These are phyloP conservation scores for Bombus consobrinus DNA, from an alignment of 1,140 invertebrate species.

Conservation along the genomic window DNA sequence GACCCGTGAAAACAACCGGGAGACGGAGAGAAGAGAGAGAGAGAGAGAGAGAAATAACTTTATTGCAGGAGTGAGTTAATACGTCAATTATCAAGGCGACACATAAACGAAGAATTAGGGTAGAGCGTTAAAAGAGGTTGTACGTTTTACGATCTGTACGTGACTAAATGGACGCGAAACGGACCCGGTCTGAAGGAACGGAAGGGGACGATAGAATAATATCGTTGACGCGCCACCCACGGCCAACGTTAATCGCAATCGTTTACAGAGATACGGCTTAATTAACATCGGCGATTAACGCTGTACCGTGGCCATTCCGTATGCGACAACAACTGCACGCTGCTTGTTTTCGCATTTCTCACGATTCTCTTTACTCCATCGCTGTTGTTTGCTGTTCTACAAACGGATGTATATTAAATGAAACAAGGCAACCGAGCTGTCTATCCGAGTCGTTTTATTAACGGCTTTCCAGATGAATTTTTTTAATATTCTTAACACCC, in stretches of 20 bases:
- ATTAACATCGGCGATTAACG: slow-evolving; percentile 68
- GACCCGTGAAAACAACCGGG: slow-evolving; percentile 9
- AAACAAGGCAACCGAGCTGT: not conserved
- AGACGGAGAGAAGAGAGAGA: no score
- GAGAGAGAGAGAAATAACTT: slow-evolving; percentile 22
- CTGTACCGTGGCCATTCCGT: not conserved
- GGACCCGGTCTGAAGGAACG: slow-evolving; percentile 24
- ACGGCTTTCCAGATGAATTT: not conserved
- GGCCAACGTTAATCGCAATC: slow-evolving; percentile 55
- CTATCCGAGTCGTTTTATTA: not conserved
- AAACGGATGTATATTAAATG: not conserved
- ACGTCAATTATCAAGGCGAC: slow-evolving; percentile 52
- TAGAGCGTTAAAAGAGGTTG: slow-evolving; percentile 40
- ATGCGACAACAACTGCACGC: slow-evolving; percentile 14
- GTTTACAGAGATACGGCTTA: slow-evolving; percentile 63
- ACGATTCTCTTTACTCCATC: not conserved
- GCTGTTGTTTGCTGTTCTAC: not conserved
- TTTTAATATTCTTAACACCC: not conserved
- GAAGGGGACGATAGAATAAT: slow-evolving; percentile 51
- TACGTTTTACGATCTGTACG: slow-evolving; percentile 52
- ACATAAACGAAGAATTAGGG: slow-evolving; percentile 53
- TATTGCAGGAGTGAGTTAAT: slow-evolving; percentile 43
- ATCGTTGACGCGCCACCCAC: slow-evolving; percentile 44
- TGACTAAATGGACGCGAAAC: slow-evolving; percentile 36
- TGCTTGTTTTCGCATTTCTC: not conserved